phyloP scores from a whole-genome alignment of 2,888 invertebrate genomes.

The Oxycera nigricornis region DNA sequence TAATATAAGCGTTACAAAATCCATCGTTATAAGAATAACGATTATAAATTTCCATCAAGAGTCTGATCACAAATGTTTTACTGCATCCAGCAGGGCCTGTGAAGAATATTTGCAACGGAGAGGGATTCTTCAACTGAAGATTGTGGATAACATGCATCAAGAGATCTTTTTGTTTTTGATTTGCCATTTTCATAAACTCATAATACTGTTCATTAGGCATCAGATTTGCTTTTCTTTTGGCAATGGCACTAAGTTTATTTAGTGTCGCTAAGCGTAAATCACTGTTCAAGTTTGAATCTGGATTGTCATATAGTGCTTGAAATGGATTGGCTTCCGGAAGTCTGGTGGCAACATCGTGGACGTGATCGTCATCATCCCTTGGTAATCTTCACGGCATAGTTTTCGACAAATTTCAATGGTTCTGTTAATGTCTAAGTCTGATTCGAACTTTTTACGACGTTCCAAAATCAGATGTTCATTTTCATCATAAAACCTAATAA shows the following conservation, averaged over 20 bases:
- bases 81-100: slow-evolving; percentile 53
- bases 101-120: slow-evolving; percentile 50
- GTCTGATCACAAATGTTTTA: slow-evolving; percentile 55
- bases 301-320: slow-evolving; percentile 47
- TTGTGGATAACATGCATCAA: slow-evolving; percentile 48
- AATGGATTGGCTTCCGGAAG: slow-evolving; percentile 48
- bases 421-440: slow-evolving; percentile 52
- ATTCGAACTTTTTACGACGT: slow-evolving; percentile 48
- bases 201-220: slow-evolving; percentile 48
- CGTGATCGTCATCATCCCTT: slow-evolving; percentile 44
- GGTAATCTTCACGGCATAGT: slow-evolving; percentile 48
- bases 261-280: slow-evolving; percentile 50
- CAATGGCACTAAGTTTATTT: slow-evolving; percentile 50
- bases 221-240: slow-evolving; percentile 50
- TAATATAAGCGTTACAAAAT: slow-evolving; percentile 57
- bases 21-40: slow-evolving; percentile 55
- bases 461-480: slow-evolving; percentile 47
- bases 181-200: slow-evolving; percentile 48
- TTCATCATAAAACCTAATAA: slow-evolving; percentile 44
- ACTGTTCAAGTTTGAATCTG: slow-evolving; percentile 47
- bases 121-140: slow-evolving; percentile 35
- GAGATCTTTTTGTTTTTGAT: slow-evolving; percentile 48
- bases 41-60: slow-evolving; percentile 60
- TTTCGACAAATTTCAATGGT: slow-evolving; percentile 51
- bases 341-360: slow-evolving; percentile 44